A percentile compares a stretch with the other conserved stretches of the same genome.
Evolutionary conservation across 53 echinoderm and acorn worm species (phyloP).

Genomic region (Henricia sp.): DNA sequence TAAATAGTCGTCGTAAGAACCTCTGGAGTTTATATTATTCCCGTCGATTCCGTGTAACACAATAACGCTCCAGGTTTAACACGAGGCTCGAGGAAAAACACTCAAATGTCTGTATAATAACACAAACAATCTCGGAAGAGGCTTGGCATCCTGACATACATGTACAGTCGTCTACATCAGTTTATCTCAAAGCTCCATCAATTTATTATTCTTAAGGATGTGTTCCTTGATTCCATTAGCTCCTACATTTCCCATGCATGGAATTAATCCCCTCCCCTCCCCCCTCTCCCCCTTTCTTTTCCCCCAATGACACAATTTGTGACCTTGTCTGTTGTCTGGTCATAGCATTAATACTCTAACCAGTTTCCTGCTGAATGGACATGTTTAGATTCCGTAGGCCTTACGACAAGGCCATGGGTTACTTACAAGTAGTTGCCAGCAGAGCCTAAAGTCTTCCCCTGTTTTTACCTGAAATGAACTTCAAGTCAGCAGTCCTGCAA

Average conservation of each 20-base stretch:
- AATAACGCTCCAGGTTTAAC: slow-evolving; percentile 16
- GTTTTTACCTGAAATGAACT: no score
- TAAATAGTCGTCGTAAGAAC: slow-evolving; percentile 2
- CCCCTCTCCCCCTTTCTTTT: no score
- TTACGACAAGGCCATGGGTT: no score
- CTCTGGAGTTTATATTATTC: not conserved
- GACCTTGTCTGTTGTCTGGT: no score
- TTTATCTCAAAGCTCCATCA: not conserved
- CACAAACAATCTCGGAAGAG: slow-evolving; percentile 8
- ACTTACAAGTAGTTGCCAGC: no score
- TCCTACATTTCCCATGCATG: not conserved
- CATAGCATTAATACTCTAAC: no score
- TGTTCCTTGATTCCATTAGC: not conserved
- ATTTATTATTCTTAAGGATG: slow-evolving; percentile 48
- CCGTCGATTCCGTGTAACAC: slow-evolving; percentile 12
- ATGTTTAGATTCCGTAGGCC: no score
- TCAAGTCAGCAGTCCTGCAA: no score
- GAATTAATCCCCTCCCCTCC: no score
- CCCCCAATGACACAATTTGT: no score
- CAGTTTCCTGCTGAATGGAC: no score
- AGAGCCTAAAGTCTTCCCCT: no score
- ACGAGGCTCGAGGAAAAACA: not conserved
- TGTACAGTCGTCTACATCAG: slow-evolving; percentile 2
- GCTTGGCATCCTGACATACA: not conserved
- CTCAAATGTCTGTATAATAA: slow-evolving; percentile 27